phyloP scores from a whole-genome alignment of 1,140 invertebrate species.

The Spodoptera litura region DNA sequence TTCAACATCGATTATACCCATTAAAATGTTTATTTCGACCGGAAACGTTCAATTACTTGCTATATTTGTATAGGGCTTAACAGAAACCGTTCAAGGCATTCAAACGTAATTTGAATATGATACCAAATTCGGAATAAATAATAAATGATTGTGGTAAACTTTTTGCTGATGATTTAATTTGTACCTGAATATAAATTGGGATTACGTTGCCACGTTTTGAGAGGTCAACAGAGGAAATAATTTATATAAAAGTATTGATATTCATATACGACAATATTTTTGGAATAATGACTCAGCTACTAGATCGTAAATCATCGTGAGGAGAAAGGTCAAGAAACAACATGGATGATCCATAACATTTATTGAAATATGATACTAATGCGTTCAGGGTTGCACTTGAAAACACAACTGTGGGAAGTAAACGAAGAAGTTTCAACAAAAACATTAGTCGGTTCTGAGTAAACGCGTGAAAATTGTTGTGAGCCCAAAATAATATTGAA shows the following conservation, averaged over 20 bases:
- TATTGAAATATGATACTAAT: conserved; percentile 43
- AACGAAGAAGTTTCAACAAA: conserved; percentile 68
- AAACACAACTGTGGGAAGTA: conserved; percentile 59
- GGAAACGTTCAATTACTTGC: conserved; percentile 19
- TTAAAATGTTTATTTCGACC: conserved; percentile 35
- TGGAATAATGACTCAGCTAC: too few relatives aligned
- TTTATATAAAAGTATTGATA: neutral
- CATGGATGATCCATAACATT: neutral
- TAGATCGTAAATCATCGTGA: neutral
- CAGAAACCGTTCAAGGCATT: conserved; percentile 9
- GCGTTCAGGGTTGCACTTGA: conserved; percentile 41
- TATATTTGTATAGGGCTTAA: conserved; percentile 15
- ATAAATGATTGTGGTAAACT: conserved; percentile 10
- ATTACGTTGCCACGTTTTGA: too few relatives aligned
- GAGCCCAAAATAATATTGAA: conserved; percentile 81
- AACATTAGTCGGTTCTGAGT: conserved; percentile 69
- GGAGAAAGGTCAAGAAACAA: conserved; percentile 14
- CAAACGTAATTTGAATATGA: conserved; percentile 3
- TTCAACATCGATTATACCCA: conserved; percentile 36
- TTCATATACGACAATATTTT: neutral
- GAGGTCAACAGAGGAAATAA: too few relatives aligned
- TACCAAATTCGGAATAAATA: conserved; percentile 8
- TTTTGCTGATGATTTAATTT: neutral
- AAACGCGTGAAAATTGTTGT: conserved; percentile 81
- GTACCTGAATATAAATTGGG: neutral